A percentile compares a stretch with the other conserved stretches of the same genome.
phyloP scores from a whole-genome alignment of 2,888 invertebrate genomes.

The Eubasilissa splendida region DNA sequence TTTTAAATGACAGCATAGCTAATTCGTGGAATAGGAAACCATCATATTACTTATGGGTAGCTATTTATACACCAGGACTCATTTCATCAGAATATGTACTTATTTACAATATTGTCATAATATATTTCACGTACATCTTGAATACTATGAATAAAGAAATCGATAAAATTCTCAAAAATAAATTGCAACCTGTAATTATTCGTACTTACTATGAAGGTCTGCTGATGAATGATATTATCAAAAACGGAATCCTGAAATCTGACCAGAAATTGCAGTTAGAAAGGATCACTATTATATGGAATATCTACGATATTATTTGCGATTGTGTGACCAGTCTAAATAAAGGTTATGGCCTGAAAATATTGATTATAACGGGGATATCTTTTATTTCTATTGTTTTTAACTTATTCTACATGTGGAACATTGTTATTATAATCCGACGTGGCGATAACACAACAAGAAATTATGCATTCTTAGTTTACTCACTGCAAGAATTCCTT shows the following conservation, averaged over 20 bases:
- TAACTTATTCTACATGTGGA: constrained; percentile 27
- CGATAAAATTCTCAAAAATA: constrained; percentile 1
- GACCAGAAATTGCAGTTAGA: neutral
- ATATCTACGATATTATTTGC: constrained; percentile 36
- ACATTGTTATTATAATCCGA: neutral
- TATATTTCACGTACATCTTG: neutral
- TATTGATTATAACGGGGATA: constrained; percentile 18
- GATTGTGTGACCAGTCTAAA: constrained; percentile 26
- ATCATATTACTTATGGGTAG: neutral
- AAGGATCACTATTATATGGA: constrained; percentile 30
- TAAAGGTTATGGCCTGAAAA: constrained; percentile 2
- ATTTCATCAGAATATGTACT: neutral
- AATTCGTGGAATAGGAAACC: constrained; percentile 25
- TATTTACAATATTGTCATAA: neutral
- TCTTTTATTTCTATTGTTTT: constrained; percentile 30
- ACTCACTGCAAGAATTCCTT: constrained; percentile 1
- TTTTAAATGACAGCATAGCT: neutral
- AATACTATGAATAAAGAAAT: constrained; percentile 30
- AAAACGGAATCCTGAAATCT: neutral
- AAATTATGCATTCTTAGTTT: constrained; percentile 7
- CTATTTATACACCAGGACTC: neutral
- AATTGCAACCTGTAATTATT: neutral
- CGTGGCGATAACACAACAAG: neutral
- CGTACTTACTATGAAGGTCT: neutral
- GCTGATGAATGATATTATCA: neutral